These are phyloP conservation scores for Netelia virgata DNA, from an alignment of 2,888 invertebrate genomes.

Conservation along the genomic window DNA sequence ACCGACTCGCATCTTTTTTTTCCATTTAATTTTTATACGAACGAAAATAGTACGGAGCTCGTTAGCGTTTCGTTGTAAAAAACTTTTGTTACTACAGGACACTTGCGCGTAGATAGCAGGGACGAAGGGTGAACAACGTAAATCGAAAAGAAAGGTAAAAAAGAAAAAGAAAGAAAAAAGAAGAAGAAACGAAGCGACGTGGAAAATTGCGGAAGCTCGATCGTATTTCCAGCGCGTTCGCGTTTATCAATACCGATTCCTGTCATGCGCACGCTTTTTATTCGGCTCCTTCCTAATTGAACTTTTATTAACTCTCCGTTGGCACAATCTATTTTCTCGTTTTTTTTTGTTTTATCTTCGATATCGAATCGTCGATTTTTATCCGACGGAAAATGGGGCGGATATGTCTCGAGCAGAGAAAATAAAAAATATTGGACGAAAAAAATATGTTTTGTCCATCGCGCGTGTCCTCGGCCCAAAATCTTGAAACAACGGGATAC, in stretches of 20 bases:
- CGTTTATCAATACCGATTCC: constrained; percentile 43
- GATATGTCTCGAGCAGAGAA: constrained; percentile 3
- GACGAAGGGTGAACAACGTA: background rate
- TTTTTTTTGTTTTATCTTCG: background rate
- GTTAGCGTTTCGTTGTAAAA: no score
- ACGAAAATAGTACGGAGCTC: background rate
- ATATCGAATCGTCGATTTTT: background rate
- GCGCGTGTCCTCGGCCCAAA: background rate
- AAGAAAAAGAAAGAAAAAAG: background rate
- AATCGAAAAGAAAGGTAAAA: background rate
- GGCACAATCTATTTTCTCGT: background rate
- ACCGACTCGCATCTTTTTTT: background rate
- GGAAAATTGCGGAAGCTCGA: background rate
- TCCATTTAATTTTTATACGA: background rate
- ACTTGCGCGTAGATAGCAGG: background rate
- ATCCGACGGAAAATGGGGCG: background rate
- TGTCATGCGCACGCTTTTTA: constrained; percentile 62
- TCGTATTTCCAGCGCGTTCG: constrained; percentile 18
- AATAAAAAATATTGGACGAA: background rate
- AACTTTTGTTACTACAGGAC: no score
- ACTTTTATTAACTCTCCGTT: constrained; percentile 34
- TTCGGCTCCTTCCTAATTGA: constrained; percentile 56
- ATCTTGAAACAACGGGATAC: no score
- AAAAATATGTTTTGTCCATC: background rate
- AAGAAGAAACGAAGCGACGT: background rate